These are phyloP conservation scores for Cactoblastis cactorum DNA, from an alignment of 2,888 invertebrate species.

Conservation along the genomic window DNA sequence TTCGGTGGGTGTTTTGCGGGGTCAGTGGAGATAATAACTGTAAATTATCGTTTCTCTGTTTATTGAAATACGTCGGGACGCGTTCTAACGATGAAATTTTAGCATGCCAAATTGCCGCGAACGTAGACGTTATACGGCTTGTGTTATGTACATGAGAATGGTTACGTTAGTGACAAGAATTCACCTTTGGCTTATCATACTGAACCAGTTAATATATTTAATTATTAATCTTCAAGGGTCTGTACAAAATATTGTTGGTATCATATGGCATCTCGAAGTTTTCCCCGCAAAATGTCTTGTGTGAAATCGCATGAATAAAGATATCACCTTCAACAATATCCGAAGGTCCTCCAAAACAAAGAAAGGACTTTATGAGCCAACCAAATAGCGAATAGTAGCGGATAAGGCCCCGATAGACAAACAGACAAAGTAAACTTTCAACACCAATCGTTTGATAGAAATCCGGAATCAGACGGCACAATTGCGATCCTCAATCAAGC, in stretches of 20 bases:
- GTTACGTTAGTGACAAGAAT: neutral
- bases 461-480: constrained; percentile 58
- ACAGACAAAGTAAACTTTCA: constrained; percentile 51
- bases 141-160: neutral
- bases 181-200: neutral
- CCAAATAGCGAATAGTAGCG: constrained; percentile 14
- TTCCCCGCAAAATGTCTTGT: neutral
- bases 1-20: constrained; percentile 77
- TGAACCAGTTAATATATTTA: neutral
- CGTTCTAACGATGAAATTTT: constrained; percentile 62
- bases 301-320: neutral
- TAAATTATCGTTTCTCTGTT: constrained; percentile 74
- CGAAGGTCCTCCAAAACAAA: neutral
- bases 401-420: constrained; percentile 36
- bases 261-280: neutral
- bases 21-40: constrained; percentile 77
- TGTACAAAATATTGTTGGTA: too few relatives aligned
- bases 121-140: constrained; percentile 10
- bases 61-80: constrained; percentile 71
- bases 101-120: constrained; percentile 26
- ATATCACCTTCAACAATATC: neutral
- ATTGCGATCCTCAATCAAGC: constrained; percentile 62
- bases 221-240: too few relatives aligned
- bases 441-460: constrained; percentile 60
- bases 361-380: neutral